Conservation (phyloP, 2,113 vertebrate genomes). For the Osmerus mordax region DNA sequence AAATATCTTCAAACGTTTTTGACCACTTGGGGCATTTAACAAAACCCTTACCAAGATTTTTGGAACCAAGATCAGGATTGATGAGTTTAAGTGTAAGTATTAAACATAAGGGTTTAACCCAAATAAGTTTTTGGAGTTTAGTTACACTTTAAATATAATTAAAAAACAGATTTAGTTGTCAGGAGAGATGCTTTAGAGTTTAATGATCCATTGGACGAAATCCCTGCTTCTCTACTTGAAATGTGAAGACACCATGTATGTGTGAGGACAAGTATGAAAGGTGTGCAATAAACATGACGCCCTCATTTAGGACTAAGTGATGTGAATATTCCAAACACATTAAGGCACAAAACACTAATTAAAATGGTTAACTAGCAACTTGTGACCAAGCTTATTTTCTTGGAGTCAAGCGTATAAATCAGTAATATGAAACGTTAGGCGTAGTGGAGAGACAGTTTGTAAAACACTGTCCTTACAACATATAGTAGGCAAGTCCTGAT, state of each 20-base stretch:
- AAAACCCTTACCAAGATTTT: too few species aligned
- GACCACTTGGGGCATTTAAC: too few species aligned
- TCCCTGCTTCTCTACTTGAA: conserved; percentile 13
- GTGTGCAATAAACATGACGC: conserved; percentile 17
- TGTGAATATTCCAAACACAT: conserved; percentile 34
- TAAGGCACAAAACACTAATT: conserved; percentile 62
- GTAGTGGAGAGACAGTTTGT: conserved; percentile 10
- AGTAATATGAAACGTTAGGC: conserved; percentile 45
- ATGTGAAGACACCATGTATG: neutral
- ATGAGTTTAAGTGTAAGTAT: too few species aligned
- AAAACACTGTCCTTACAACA: conserved; percentile 3
- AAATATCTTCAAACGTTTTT: too few species aligned
- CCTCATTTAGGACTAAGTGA: conserved; percentile 7
- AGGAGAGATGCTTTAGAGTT: neutral
- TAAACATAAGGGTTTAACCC: too few species aligned
- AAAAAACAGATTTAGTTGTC: too few species aligned
- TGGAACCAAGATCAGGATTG: too few species aligned
- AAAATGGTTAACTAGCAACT: conserved; percentile 44
- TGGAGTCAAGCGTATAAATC: conserved; percentile 27
- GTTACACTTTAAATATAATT: too few species aligned
- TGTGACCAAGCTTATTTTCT: conserved; percentile 22
- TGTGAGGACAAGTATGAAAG: neutral
- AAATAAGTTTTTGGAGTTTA: too few species aligned
- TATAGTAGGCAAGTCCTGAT: conserved; percentile 26
- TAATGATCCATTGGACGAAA: neutral